These are phyloP conservation scores for Podotricha telesiphe DNA, from an alignment of 2,888 invertebrate genomes.

Conservation along the genomic window DNA sequence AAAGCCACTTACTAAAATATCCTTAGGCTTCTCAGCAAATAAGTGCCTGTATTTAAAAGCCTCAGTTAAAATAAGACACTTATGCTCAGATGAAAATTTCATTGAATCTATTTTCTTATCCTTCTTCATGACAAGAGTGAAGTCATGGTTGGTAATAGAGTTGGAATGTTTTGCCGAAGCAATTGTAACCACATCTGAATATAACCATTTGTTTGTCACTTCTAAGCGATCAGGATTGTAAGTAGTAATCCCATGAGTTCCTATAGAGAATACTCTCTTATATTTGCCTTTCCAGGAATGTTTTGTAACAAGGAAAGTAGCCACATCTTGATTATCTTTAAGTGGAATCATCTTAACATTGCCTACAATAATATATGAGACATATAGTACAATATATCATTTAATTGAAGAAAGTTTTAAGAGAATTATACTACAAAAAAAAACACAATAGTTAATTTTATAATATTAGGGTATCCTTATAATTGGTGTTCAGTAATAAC, in stretches of 20 bases:
- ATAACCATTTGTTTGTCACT: constrained; percentile 96
- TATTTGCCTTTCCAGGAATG: constrained; percentile 99
- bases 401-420: not conserved
- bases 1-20: constrained; percentile 86
- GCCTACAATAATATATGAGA: constrained; percentile 58
- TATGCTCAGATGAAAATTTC: constrained; percentile 98
- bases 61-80: constrained; percentile 95
- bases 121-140: constrained; percentile 92
- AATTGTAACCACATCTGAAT: constrained; percentile 90
- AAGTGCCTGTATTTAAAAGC: constrained; percentile 91
- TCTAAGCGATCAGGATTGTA: constrained; percentile 90
- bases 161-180: constrained; percentile 85
- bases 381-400: not conserved
- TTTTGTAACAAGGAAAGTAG: constrained; percentile 98
- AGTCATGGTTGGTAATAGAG: constrained; percentile 85
- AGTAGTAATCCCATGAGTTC: constrained; percentile 97
- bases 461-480: constrained; percentile 18
- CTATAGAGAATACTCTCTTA: constrained; percentile 98
- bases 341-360: constrained; percentile 90
- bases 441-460: not conserved
- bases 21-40: constrained; percentile 92
- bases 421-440: not conserved
- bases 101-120: constrained; percentile 96
- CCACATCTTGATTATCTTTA: constrained; percentile 97
- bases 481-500: constrained; percentile 13